Evolutionary conservation across 2,888 invertebrate genomes (phyloP).

Genomic region (Pammene aurita): DNA sequence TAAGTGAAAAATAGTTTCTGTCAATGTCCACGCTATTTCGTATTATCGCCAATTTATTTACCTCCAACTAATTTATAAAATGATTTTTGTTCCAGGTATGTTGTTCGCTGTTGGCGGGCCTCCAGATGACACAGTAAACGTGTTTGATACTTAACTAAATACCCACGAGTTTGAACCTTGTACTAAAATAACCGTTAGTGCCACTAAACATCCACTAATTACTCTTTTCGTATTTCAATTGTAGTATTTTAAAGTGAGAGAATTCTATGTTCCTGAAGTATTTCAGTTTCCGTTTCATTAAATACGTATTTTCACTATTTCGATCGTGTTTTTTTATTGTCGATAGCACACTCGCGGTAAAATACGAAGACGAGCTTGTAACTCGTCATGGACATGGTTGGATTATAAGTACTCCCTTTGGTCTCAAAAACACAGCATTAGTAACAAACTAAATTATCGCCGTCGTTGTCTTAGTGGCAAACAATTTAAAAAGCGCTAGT

Average conservation of each 20-base stretch:
- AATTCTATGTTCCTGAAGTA: background rate
- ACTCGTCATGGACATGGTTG: background rate
- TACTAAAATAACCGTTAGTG: constrained; percentile 33
- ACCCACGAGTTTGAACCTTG: constrained; percentile 30
- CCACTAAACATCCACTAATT: constrained; percentile 17
- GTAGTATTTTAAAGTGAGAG: background rate
- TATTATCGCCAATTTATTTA: constrained; percentile 5
- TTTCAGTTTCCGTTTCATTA: too few relatives aligned
- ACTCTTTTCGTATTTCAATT: background rate
- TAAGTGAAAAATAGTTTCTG: background rate
- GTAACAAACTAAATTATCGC: background rate
- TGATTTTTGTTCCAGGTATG: constrained; percentile 38
- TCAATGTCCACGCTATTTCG: constrained; percentile 7
- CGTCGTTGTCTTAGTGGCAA: constrained; percentile 9
- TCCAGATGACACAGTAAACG: constrained; percentile 46
- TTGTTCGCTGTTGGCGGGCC: constrained; percentile 41
- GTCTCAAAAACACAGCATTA: background rate
- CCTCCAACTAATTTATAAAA: too few relatives aligned
- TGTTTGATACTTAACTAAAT: constrained; percentile 41
- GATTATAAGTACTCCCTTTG: background rate
- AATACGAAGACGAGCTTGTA: background rate
- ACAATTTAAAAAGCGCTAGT: constrained; percentile 7
- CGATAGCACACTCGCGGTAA: too few relatives aligned
- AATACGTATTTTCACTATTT: too few relatives aligned
- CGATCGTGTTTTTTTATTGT: too few relatives aligned